Conservation (phyloP, 2,113 vertebrate genomes). For the Tichodroma muraria region DNA sequence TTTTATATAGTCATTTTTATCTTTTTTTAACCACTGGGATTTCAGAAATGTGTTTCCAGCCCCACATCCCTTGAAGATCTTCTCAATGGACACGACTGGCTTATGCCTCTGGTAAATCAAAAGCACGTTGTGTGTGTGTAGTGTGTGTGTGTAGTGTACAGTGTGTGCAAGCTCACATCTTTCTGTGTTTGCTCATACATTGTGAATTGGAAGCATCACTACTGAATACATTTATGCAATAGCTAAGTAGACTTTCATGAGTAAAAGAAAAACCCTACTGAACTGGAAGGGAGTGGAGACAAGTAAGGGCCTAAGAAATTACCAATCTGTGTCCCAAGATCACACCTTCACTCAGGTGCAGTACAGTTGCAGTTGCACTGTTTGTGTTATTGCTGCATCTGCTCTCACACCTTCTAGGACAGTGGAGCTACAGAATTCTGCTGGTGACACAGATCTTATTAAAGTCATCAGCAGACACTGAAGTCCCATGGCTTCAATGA, state of each 20-base stretch:
- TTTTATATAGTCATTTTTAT: not conserved
- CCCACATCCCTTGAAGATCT: not conserved
- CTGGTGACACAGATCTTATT: not conserved
- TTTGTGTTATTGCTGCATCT: not conserved
- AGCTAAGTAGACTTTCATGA: constrained; percentile 58
- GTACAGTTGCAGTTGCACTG: not conserved
- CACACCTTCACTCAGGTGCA: not conserved
- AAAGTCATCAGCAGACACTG: not conserved
- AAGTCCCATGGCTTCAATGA: not conserved
- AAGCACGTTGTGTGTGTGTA: not conserved
- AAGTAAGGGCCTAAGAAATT: constrained; percentile 21
- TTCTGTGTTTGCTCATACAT: constrained; percentile 20
- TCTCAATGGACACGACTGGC: not conserved
- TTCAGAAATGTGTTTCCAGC: not conserved
- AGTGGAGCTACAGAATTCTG: not conserved
- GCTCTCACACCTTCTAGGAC: not conserved
- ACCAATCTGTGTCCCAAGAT: constrained; percentile 12
- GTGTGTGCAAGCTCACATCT: constrained; percentile 16
- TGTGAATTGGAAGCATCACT: constrained; percentile 48
- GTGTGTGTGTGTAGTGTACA: not conserved
- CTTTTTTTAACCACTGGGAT: constrained; percentile 1
- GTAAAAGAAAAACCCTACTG: constrained; percentile 18
- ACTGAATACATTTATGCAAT: constrained; percentile 40
- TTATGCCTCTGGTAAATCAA: constrained; percentile 10
- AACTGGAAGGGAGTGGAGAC: constrained; percentile 63